Percentiles rank a stretch among this genome's conserved stretches.
These are phyloP conservation scores for Periphyllus acericola DNA, from an alignment of 2,888 invertebrate species.

Conservation along the genomic window DNA sequence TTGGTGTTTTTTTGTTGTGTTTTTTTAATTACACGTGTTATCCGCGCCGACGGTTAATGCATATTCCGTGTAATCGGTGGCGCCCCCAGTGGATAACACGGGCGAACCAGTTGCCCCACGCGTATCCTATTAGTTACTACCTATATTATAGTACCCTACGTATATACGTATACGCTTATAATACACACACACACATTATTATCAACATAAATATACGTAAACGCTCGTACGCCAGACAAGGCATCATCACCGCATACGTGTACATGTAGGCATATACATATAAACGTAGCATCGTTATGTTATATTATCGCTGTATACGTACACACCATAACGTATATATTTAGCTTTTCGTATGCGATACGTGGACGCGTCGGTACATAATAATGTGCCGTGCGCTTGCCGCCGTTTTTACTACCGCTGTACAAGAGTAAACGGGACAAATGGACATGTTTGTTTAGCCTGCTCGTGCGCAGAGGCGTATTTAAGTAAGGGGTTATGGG, in stretches of 20 bases:
- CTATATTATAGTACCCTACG: background rate
- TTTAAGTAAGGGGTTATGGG: too few species aligned
- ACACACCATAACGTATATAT: background rate
- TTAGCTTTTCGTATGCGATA: background rate
- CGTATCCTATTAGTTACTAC: slow-evolving; percentile 37
- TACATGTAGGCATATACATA: too few species aligned
- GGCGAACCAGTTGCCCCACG: slow-evolving; percentile 46
- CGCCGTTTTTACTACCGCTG: slow-evolving; percentile 46
- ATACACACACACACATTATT: background rate
- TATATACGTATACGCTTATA: background rate
- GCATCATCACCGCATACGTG: background rate
- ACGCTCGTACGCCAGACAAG: background rate
- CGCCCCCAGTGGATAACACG: slow-evolving; percentile 55
- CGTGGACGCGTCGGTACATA: background rate
- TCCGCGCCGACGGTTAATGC: slow-evolving; percentile 56
- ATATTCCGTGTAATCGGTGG: slow-evolving; percentile 61
- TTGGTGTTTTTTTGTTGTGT: background rate
- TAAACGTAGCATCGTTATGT: too few species aligned
- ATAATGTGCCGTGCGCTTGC: background rate
- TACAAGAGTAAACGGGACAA: slow-evolving; percentile 41
- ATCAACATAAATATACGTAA: background rate
- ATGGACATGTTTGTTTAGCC: slow-evolving; percentile 46
- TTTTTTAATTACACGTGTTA: slow-evolving; percentile 62
- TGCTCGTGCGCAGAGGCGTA: slow-evolving; percentile 14
- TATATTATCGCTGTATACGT: background rate